Percentiles rank a stretch among this genome's conserved stretches.
Conservation (phyloP, 2,888 invertebrate genomes). For the Disparrhopalites patrizii region DNA sequence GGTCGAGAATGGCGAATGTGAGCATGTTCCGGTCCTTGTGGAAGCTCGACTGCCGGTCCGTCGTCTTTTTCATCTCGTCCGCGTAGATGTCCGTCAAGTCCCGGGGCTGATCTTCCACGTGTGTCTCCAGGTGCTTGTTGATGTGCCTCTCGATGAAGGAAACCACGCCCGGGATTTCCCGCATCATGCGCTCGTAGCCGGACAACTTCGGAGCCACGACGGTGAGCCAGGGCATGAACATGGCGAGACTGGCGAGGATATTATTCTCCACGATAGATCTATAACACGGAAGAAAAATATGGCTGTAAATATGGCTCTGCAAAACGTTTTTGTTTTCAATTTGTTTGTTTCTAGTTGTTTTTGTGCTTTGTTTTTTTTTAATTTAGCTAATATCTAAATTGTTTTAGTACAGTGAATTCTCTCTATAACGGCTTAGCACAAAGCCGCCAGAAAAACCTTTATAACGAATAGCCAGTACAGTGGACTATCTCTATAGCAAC, state of each 20-base stretch:
- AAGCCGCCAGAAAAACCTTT: no score
- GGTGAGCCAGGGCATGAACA: slow-evolving; percentile 19
- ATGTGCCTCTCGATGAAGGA: slow-evolving; percentile 5
- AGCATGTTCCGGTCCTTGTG: neutral
- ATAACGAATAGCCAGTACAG: no score
- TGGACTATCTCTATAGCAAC: no score
- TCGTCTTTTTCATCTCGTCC: slow-evolving; percentile 31
- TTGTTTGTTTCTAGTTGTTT: no score
- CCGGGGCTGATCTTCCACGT: neutral
- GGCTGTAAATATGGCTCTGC: no score
- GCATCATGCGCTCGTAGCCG: neutral
- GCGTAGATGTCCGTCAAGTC: slow-evolving; percentile 21
- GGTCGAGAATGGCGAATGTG: neutral
- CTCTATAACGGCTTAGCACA: no score
- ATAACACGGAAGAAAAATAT: neutral
- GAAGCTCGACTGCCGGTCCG: slow-evolving; percentile 34
- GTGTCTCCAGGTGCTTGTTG: slow-evolving; percentile 3
- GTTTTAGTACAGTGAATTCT: no score
- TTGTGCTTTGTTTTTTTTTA: no score
- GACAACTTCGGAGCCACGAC: neutral
- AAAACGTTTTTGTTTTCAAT: no score
- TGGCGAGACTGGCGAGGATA: neutral
- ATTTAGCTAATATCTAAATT: no score
- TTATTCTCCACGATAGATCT: slow-evolving; percentile 14
- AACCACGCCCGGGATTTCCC: neutral